Conservation (phyloP, 2,888 invertebrate species). For the Platycheirus rosarum region DNA sequence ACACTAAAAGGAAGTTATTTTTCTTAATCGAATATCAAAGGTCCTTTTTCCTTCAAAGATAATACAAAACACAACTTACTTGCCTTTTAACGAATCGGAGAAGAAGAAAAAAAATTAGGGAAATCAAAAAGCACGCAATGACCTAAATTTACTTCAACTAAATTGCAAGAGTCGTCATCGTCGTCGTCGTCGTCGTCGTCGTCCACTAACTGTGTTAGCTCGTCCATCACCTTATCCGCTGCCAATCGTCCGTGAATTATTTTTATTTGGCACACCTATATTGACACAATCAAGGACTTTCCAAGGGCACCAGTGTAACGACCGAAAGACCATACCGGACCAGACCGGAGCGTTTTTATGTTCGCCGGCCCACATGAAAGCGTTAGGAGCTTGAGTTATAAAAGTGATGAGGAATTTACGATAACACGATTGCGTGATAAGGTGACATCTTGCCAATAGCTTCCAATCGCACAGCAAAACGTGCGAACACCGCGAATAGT, state of each 20-base stretch:
- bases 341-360: not conserved
- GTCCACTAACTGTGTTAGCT: slow-evolving; percentile 9
- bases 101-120: not conserved
- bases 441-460: slow-evolving; percentile 68
- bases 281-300: slow-evolving; percentile 62
- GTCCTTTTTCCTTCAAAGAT: slow-evolving; percentile 14
- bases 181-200: slow-evolving; percentile 5
- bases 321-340: not conserved
- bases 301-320: slow-evolving; percentile 43
- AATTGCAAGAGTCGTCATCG: slow-evolving; percentile 45
- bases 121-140: slow-evolving; percentile 69
- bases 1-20: not conserved
- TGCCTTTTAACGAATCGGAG: not conserved
- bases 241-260: slow-evolving; percentile 61
- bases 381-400: slow-evolving; percentile 28
- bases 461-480: slow-evolving; percentile 20
- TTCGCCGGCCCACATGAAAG: not conserved
- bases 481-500: slow-evolving; percentile 40
- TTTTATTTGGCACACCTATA: slow-evolving; percentile 64
- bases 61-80: slow-evolving; percentile 20
- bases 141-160: slow-evolving; percentile 50
- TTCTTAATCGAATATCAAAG: no score
- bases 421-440: slow-evolving; percentile 72
- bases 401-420: slow-evolving; percentile 68
- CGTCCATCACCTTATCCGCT: slow-evolving; percentile 70